phyloP scores from a whole-genome alignment of 2,797 vertebrate genomes.

The Protosalanx chinensis region DNA sequence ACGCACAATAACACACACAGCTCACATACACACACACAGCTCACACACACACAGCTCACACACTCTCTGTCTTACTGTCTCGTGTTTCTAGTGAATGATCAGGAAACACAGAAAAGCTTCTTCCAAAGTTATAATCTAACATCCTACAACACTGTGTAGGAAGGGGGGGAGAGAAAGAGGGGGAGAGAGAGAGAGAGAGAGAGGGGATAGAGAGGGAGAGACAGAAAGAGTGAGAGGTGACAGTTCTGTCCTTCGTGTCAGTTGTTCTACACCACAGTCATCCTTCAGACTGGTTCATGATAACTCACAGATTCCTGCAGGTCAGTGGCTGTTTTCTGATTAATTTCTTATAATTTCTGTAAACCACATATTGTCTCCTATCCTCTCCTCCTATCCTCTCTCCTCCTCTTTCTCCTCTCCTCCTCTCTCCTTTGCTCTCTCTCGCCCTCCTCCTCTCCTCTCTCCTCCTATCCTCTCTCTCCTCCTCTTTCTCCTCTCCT shows the following conservation, averaged over 20 bases:
- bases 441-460: too few relatives aligned
- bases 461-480: too few relatives aligned
- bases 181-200: background rate
- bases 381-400: too few relatives aligned
- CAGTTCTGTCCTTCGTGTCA: too few relatives aligned
- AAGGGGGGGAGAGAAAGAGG: slow-evolving; percentile 20
- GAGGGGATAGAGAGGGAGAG: background rate
- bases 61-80: background rate
- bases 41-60: background rate
- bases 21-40: slow-evolving; percentile 2
- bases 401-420: too few relatives aligned
- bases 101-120: slow-evolving; percentile 5
- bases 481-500: too few relatives aligned
- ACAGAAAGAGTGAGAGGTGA: background rate
- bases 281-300: background rate
- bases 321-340: too few relatives aligned
- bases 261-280: too few relatives aligned
- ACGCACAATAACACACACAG: background rate
- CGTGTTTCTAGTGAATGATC: background rate
- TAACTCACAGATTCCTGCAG: background rate
- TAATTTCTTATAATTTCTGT: too few relatives aligned
- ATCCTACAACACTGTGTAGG: background rate
- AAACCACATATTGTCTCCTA: background rate
- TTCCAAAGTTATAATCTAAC: background rate
- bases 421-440: too few relatives aligned